phyloP scores from a whole-genome alignment of 1,140 invertebrate genomes.

The Geopemphigus sp. region DNA sequence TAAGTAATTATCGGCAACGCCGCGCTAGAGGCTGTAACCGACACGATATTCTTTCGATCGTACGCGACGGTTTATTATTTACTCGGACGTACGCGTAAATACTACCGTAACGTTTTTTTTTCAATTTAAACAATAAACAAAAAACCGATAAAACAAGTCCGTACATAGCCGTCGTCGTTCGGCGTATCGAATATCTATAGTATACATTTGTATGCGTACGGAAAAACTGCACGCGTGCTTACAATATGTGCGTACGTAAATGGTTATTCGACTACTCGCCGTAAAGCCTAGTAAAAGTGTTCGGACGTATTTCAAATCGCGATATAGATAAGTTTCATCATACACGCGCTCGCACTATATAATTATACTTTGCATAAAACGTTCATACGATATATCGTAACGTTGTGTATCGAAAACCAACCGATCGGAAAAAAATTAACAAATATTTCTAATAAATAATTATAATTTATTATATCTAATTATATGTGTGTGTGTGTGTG shows the following conservation, averaged over 20 bases:
- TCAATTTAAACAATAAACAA: neutral
- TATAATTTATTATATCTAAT: no score
- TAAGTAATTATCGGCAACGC: neutral
- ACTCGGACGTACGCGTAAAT: neutral
- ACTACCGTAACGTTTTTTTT: neutral
- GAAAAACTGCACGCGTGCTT: no score
- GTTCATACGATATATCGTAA: neutral
- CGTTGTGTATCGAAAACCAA: no score
- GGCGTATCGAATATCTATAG: no score
- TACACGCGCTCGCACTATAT: neutral
- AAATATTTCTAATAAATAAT: neutral
- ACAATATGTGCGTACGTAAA: neutral
- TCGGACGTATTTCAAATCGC: neutral
- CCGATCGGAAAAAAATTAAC: no score
- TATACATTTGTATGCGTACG: no score
- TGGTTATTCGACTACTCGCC: neutral
- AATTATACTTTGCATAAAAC: neutral
- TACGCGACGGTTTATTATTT: neutral
- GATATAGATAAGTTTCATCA: neutral
- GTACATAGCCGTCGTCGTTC: neutral
- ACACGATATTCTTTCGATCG: neutral
- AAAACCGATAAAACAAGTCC: slow-evolving; percentile 10
- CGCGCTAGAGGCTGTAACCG: slow-evolving; percentile 11
- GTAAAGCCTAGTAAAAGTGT: neutral
- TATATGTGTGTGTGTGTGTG: no score